Base-by-base conservation (phyloP, 2,888 invertebrate species). In the Ischnura elegans region DNA sequence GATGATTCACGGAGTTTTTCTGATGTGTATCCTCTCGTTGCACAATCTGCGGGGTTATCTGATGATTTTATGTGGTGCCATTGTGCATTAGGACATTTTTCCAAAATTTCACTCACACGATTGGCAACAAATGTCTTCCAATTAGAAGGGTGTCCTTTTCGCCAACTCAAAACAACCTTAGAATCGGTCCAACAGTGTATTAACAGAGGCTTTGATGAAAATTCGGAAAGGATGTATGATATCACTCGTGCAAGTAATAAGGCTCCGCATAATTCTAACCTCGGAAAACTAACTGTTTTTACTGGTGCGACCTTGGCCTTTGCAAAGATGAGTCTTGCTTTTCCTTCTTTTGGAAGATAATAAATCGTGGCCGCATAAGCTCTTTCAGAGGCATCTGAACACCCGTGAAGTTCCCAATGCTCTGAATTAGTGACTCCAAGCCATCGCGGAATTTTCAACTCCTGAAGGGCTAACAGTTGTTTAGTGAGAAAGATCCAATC, bases 241-340 rank as follows among this genome's bases (percentile, higher is more conserved):
- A 84, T 84, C 21, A 19, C 29, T 16, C 84, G 84, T 2, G 42
- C 2, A 8, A 84, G 36, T 29, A 84, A 29, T 29, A 84, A 29
- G 2, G 84, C 84, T 84, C 19, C 84, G 36, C 84, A 84, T 84
- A 84, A 84, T 84, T 84, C 21, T 19, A 84, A 84, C 84, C 29
- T 29, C 6, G 29, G 84, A 21, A 84, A 36, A 84, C 29, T 84
- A 2, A 29, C 29, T 29, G 84, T 84, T 19, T 84, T 84, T 16
- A 84, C 36, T 2, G 84, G 84, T 19, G 84, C 84, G 4, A 84
- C 21, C 29, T 84, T 84, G 84, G 84, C 29, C 19, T 84, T 84
- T 29, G 84, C 84, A 29, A 42, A 29, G 19, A 84, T 36, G 3
- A 42, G 29, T 29, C 36, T 84, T 29, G 42, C 36, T 16, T 5